These are phyloP conservation scores for Cygnus olor DNA, from an alignment of 2,797 vertebrate species.

Conservation along the genomic window DNA sequence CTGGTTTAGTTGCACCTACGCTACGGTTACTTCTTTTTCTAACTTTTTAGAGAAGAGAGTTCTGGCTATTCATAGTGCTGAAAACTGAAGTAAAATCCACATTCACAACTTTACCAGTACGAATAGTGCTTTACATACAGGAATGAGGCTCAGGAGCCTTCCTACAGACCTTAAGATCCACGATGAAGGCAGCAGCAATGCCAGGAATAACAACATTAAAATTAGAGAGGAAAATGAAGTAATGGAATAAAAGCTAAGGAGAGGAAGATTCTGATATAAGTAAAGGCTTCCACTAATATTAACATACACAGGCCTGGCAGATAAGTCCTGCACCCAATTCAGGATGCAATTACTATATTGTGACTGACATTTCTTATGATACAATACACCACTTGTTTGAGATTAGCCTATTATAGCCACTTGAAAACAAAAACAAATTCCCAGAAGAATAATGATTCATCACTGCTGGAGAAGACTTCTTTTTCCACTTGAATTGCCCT, in stretches of 20 bases:
- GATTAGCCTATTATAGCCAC: background rate
- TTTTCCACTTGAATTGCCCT: background rate
- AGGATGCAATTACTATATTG: background rate
- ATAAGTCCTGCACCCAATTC: background rate
- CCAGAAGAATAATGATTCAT: background rate
- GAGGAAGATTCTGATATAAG: background rate
- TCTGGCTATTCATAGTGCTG: background rate
- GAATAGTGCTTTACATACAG: background rate
- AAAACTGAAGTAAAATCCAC: background rate
- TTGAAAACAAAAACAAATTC: background rate
- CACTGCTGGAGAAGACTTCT: background rate
- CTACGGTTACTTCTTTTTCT: background rate
- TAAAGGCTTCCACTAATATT: background rate
- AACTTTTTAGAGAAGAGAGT: background rate
- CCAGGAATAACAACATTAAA: background rate
- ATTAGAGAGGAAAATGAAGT: background rate
- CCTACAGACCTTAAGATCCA: background rate
- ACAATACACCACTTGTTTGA: background rate
- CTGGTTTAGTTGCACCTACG: background rate
- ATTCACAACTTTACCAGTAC: background rate
- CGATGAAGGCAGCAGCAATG: background rate
- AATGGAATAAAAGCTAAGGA: background rate
- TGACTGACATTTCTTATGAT: background rate
- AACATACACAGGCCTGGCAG: background rate
- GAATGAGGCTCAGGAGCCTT: background rate